A percentile compares a stretch with the other conserved stretches of the same genome.
Evolutionary conservation across 2,888 invertebrate species (phyloP).

Genomic region (Spodoptera picta): DNA sequence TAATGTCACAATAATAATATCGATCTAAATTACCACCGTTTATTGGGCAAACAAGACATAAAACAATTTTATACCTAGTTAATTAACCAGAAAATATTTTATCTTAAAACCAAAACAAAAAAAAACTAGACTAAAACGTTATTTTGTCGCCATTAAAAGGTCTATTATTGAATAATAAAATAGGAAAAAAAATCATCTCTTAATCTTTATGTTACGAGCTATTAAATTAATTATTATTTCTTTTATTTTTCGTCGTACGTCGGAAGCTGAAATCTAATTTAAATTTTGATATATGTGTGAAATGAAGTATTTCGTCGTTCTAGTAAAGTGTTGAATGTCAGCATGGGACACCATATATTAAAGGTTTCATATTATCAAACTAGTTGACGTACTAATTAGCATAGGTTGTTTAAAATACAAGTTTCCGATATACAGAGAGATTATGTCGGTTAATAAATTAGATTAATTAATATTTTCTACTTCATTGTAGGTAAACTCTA

Average conservation of each 20-base stretch:
- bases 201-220: slow-evolving; percentile 43
- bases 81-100: slow-evolving; percentile 43
- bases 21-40: slow-evolving; percentile 15
- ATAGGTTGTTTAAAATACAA: slow-evolving; percentile 50
- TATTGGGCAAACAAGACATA: slow-evolving; percentile 21
- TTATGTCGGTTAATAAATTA: slow-evolving; percentile 40
- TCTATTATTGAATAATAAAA: slow-evolving; percentile 13
- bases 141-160: slow-evolving; percentile 54
- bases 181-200: slow-evolving; percentile 45
- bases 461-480: slow-evolving; percentile 35
- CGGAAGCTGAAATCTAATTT: slow-evolving; percentile 62
- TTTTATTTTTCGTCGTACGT: slow-evolving; percentile 46
- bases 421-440: slow-evolving; percentile 18
- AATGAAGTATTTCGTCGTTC: slow-evolving; percentile 61
- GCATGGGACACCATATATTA: slow-evolving; percentile 42
- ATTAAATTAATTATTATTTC: slow-evolving; percentile 48
- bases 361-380: slow-evolving; percentile 45
- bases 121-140: slow-evolving; percentile 41
- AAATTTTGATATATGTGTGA: slow-evolving; percentile 66
- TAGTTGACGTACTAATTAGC: slow-evolving; percentile 47
- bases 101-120: slow-evolving; percentile 21
- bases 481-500: slow-evolving; percentile 9
- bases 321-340: slow-evolving; percentile 50
- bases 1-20: slow-evolving; percentile 10
- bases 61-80: slow-evolving; percentile 7